Evolutionary conservation across 2,888 invertebrate genomes (phyloP).

Genomic region (Drosophila quinaria): DNA sequence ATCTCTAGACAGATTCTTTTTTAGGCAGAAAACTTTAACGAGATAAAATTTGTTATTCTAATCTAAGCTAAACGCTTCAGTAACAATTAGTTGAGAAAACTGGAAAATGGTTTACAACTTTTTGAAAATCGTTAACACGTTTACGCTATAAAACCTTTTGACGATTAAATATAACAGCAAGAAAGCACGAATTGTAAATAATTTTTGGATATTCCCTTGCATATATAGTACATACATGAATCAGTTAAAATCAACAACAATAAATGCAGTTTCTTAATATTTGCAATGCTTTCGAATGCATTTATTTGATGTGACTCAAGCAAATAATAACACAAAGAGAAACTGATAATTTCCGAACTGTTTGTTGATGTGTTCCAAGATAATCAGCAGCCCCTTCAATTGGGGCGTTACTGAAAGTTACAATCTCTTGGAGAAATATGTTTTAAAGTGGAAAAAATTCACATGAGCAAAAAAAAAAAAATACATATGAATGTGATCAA

Average conservation of each 20-base stretch:
- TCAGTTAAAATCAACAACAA: slow-evolving; percentile 5
- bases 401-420: background rate
- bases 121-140: slow-evolving; percentile 13
- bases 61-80: background rate
- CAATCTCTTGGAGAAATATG: background rate
- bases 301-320: slow-evolving; percentile 13
- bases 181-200: slow-evolving; percentile 6
- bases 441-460: background rate
- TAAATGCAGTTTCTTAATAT: slow-evolving; percentile 43
- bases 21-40: slow-evolving; percentile 2
- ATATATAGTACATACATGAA: slow-evolving; percentile 1
- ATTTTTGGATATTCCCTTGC: slow-evolving; percentile 5
- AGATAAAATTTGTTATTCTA: slow-evolving; percentile 7
- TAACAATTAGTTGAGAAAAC: background rate
- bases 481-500: background rate
- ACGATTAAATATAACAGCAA: slow-evolving; percentile 1
- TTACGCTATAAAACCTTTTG: slow-evolving; percentile 7
- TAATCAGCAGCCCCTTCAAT: background rate
- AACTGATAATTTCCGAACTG: slow-evolving; percentile 2
- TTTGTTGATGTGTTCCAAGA: background rate
- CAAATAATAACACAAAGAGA: slow-evolving; percentile 1
- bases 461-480: background rate
- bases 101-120: background rate
- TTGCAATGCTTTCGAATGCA: slow-evolving; percentile 43
- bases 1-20: background rate